Evolutionary conservation across 2,888 invertebrate species (phyloP).

Genomic region (Drosophila subsilvestris): DNA sequence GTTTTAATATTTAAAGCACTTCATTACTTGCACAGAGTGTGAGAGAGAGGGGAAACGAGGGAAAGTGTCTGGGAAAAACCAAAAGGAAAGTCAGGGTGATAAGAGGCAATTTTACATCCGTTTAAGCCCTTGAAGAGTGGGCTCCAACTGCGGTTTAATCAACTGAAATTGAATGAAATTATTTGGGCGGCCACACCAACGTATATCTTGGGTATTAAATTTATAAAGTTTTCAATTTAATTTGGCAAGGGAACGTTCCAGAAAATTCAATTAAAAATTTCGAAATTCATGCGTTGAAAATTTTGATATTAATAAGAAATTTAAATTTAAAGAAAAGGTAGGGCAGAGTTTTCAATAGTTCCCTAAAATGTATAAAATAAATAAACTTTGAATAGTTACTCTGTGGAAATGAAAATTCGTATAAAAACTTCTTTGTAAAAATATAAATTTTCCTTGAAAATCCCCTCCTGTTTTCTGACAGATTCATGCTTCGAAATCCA

Average conservation of each 20-base stretch:
- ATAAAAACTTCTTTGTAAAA: background rate
- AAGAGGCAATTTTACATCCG: background rate
- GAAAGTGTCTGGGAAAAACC: background rate
- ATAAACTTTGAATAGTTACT: too few relatives aligned
- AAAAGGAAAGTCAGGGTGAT: background rate
- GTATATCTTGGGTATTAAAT: slow-evolving; percentile 15
- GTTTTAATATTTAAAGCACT: slow-evolving; percentile 77
- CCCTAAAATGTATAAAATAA: too few relatives aligned
- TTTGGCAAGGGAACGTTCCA: background rate
- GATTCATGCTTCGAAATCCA: background rate
- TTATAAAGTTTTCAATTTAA: background rate
- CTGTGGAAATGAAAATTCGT: background rate
- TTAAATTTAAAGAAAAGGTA: background rate
- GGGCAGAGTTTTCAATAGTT: too few relatives aligned
- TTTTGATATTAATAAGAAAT: background rate
- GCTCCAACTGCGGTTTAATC: slow-evolving; percentile 46
- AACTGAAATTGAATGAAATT: slow-evolving; percentile 51
- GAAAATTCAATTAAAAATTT: background rate
- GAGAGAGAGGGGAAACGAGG: background rate
- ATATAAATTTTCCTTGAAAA: background rate
- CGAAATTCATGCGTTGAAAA: background rate
- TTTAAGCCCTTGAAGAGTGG: slow-evolving; percentile 45
- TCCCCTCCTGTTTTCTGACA: background rate
- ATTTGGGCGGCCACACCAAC: background rate
- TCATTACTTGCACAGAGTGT: slow-evolving; percentile 61